Conservation (phyloP, 2,113 vertebrate species). For the Hypomesus transpacificus region DNA sequence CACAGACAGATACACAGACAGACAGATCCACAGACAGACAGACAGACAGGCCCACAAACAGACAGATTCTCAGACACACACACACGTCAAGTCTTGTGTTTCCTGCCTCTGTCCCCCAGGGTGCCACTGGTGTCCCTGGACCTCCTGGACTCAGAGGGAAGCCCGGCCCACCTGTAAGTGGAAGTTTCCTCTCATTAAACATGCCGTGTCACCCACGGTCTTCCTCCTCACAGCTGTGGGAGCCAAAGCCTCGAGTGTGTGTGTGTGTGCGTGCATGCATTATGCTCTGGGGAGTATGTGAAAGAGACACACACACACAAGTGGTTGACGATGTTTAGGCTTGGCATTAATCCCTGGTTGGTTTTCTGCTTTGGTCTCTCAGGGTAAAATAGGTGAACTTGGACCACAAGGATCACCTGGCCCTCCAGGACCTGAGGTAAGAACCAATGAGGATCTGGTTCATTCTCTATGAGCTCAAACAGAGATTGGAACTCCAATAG, state of each 20-base stretch:
- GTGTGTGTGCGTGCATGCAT: not conserved
- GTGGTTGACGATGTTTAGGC: not conserved
- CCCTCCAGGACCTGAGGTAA: slow-evolving; percentile 92
- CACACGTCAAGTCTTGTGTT: slow-evolving; percentile 4
- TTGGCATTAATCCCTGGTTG: slow-evolving; percentile 14
- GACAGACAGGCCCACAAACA: not conserved
- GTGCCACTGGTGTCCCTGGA: slow-evolving; percentile 80
- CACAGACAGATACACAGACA: not conserved
- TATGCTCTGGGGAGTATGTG: not conserved
- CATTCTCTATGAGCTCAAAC: no score
- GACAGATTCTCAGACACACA: no score
- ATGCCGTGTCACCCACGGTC: not conserved
- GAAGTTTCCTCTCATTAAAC: not conserved
- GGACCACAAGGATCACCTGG: slow-evolving; percentile 81
- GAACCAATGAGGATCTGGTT: no score
- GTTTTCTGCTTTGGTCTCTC: slow-evolving; percentile 38
- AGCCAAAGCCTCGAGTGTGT: not conserved
- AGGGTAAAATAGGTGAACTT: slow-evolving; percentile 87
- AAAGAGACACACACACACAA: no score
- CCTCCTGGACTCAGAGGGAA: slow-evolving; percentile 85
- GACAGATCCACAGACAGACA: not conserved
- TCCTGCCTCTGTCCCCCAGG: slow-evolving; percentile 70
- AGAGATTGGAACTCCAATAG: no score
- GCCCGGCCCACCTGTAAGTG: slow-evolving; percentile 84
- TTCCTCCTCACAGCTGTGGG: not conserved